phyloP scores from a whole-genome alignment of 2,888 invertebrate genomes.

The Idaea biselata region DNA sequence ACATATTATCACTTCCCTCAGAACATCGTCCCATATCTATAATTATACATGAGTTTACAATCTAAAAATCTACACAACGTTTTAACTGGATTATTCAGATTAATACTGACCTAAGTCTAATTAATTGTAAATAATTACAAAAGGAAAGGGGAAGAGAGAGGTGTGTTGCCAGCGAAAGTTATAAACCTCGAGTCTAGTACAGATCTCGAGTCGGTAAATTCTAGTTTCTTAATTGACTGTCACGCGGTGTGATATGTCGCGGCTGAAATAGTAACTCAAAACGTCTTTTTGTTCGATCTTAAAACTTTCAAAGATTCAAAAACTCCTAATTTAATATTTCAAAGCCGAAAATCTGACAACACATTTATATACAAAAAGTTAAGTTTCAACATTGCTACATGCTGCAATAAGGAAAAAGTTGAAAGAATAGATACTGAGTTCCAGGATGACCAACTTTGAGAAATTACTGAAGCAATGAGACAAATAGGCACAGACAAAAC shows the following conservation, averaged over 20 bases:
- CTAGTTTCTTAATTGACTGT: conserved; percentile 62
- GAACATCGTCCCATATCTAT: conserved; percentile 42
- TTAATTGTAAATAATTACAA: conserved; percentile 62
- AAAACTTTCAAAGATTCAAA: conserved; percentile 2
- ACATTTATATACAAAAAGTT: conserved; percentile 54
- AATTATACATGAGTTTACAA: conserved; percentile 51
- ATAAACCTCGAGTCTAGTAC: not conserved
- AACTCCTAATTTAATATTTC: conserved; percentile 14
- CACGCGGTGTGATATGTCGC: conserved; percentile 69
- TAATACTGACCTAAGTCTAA: conserved; percentile 57
- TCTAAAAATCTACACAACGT: conserved; percentile 67
- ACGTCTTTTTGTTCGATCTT: not conserved
- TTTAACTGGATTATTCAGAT: conserved; percentile 60
- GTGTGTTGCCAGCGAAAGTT: conserved; percentile 50
- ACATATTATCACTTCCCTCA: conserved; percentile 46
- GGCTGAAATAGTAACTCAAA: conserved; percentile 31
- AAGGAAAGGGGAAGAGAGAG: conserved; percentile 40
- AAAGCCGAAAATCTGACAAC: conserved; percentile 56
- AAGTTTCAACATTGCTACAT: conserved; percentile 77
- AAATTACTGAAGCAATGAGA: conserved; percentile 47
- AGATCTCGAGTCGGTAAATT: conserved; percentile 2
- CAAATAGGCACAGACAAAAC: conserved; percentile 41
- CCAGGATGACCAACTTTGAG: conserved; percentile 69
- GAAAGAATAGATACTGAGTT: conserved; percentile 27
- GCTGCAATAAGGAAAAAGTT: conserved; percentile 31